Conservation (phyloP, 2,797 vertebrate genomes). For the Acipenser transmontanus region DNA sequence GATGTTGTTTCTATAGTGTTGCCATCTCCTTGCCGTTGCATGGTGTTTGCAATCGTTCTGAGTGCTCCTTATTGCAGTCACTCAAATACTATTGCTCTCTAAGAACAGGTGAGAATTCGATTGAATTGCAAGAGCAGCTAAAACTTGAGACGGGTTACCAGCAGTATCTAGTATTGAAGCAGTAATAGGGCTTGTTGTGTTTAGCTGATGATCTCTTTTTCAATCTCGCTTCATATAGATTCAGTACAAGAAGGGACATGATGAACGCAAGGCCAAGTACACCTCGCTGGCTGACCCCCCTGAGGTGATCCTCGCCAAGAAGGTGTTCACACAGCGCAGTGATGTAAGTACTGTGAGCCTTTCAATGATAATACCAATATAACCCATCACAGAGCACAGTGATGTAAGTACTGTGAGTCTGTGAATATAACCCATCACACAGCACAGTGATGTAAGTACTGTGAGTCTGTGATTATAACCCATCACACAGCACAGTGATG, state of each 20-base stretch:
- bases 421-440: no score
- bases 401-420: constrained; percentile 66
- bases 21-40: no score
- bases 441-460: no score
- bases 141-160: neutral
- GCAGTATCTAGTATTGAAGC: neutral
- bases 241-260: constrained; percentile 86
- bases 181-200: constrained; percentile 1
- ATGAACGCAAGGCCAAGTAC: constrained; percentile 75
- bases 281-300: constrained; percentile 81
- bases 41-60: no score
- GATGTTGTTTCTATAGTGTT: no score
- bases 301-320: constrained; percentile 83
- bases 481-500: constrained; percentile 60
- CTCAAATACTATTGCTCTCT: neutral
- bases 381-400: constrained; percentile 66
- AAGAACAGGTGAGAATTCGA: neutral
- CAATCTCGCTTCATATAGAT: constrained; percentile 55
- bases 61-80: no score
- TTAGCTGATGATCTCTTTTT: constrained; percentile 6
- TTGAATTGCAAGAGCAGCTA: neutral
- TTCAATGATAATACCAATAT: no score
- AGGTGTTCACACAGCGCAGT: constrained; percentile 76
- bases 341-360: constrained; percentile 66
- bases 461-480: no score